These are phyloP conservation scores for Drosophila bocki DNA, from an alignment of 1,140 invertebrate species.

Conservation along the genomic window DNA sequence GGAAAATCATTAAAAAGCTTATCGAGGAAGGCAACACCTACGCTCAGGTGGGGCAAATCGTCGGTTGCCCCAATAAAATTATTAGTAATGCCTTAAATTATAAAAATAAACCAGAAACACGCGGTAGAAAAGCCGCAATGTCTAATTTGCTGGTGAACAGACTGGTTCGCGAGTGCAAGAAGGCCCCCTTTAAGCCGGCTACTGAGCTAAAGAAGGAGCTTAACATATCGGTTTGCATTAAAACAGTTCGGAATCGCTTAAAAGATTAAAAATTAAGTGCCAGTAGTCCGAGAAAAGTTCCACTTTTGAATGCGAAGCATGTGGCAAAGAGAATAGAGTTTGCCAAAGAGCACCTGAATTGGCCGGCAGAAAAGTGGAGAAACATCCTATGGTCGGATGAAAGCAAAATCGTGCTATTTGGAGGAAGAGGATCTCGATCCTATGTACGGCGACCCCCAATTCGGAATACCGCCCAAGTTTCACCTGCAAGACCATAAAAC, in stretches of 20 bases:
- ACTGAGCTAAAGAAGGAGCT: not conserved
- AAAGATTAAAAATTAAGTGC: not conserved
- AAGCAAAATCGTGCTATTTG: not conserved
- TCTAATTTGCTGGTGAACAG: not conserved
- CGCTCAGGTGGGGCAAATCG: not conserved
- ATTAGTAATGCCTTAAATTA: not conserved
- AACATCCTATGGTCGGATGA: not conserved
- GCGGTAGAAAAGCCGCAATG: not conserved
- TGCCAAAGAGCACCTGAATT: constrained; percentile 1
- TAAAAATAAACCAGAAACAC: not conserved
- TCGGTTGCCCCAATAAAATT: not conserved
- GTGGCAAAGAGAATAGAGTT: not conserved
- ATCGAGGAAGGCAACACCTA: constrained; percentile 2
- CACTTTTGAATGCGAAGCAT: not conserved
- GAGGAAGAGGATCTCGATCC: not conserved
- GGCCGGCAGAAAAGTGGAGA: not conserved
- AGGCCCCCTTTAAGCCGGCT: not conserved
- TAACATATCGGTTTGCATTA: not conserved
- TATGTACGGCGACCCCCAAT: not conserved
- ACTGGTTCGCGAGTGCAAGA: not conserved
- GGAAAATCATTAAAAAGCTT: constrained; percentile 3
- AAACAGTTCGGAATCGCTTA: not conserved
- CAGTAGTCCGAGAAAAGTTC: not conserved
- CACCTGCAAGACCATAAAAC: not conserved
- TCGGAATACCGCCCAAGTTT: not conserved